Conservation (phyloP, 1,140 invertebrate genomes). For the Drosophila albomicans region DNA sequence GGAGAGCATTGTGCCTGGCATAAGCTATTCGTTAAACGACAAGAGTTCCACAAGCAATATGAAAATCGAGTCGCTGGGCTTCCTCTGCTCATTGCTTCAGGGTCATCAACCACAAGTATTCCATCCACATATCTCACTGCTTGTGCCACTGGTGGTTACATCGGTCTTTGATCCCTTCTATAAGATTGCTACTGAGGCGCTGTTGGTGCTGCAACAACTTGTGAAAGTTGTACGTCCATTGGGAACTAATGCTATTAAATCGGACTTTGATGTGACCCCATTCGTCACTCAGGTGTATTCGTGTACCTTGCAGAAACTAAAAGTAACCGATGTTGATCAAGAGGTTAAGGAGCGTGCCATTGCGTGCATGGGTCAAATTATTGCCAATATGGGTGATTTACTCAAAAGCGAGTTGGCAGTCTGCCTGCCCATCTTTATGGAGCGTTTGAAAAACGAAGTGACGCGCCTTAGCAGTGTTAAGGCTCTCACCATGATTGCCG, state of each 20-base stretch:
- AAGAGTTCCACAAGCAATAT: constrained; percentile 98
- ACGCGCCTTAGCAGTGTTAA: constrained; percentile 98
- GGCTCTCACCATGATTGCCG: constrained; percentile 96
- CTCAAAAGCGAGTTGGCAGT: constrained; percentile 90
- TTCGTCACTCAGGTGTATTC: constrained; percentile 93
- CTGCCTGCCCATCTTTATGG: constrained; percentile 97
- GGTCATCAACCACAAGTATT: constrained; percentile 92
- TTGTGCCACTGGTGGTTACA: constrained; percentile 95
- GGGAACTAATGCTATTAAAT: constrained; percentile 85
- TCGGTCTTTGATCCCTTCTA: constrained; percentile 98
- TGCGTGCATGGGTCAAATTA: constrained; percentile 97
- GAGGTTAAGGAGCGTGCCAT: constrained; percentile 99
- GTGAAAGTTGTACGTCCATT: constrained; percentile 97
- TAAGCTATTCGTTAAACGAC: constrained; percentile 96
- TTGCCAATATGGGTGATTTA: constrained; percentile 95
- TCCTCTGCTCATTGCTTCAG: constrained; percentile 94
- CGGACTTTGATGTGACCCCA: constrained; percentile 90
- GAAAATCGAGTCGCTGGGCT: constrained; percentile 98
- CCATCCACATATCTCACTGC: constrained; percentile 91
- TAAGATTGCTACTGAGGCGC: constrained; percentile 98
- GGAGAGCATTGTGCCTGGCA: constrained; percentile 93
- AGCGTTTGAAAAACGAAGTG: constrained; percentile 97
- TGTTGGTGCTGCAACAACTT: constrained; percentile 96
- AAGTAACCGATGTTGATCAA: constrained; percentile 98
- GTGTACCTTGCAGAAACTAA: constrained; percentile 93